These are phyloP conservation scores for Heliangelus exortis DNA, from an alignment of 2,797 vertebrate species.

Conservation along the genomic window DNA sequence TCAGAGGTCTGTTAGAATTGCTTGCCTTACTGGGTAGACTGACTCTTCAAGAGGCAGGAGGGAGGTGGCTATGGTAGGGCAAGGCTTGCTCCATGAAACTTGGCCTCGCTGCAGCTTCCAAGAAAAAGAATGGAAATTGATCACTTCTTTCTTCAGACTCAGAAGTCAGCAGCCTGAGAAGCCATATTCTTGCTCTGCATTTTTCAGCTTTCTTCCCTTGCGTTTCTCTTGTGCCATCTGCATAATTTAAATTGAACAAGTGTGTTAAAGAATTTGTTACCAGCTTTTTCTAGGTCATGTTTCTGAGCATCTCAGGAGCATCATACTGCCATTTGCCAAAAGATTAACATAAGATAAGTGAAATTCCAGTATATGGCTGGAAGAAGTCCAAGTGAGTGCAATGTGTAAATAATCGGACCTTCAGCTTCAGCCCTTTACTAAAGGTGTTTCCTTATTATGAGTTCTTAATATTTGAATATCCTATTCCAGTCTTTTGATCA, in stretches of 20 bases:
- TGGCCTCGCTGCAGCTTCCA: background rate
- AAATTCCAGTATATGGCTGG: slow-evolving; percentile 27
- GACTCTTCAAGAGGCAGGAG: slow-evolving; percentile 4
- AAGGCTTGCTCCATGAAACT: background rate
- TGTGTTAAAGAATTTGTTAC: slow-evolving; percentile 27
- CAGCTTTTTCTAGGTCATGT: slow-evolving; percentile 11
- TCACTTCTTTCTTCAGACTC: slow-evolving; percentile 32
- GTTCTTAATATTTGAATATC: background rate
- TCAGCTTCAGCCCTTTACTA: background rate
- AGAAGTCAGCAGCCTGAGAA: slow-evolving; percentile 21
- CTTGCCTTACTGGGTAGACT: slow-evolving; percentile 1
- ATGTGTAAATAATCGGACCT: slow-evolving; percentile 30
- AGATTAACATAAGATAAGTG: slow-evolving; percentile 34
- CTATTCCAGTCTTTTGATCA: background rate
- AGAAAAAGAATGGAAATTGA: slow-evolving; percentile 38
- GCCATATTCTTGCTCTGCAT: background rate
- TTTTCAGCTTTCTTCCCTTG: background rate
- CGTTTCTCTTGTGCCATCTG: background rate
- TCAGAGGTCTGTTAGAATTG: slow-evolving; percentile 54
- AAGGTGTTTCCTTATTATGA: slow-evolving; percentile 6
- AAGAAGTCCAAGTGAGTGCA: background rate
- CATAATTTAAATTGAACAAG: slow-evolving; percentile 3
- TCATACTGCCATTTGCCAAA: background rate
- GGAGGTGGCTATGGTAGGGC: background rate
- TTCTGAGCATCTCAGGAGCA: slow-evolving; percentile 25